phyloP scores from a whole-genome alignment of 1,140 invertebrate genomes.

The Drosophila kurseongensis region DNA sequence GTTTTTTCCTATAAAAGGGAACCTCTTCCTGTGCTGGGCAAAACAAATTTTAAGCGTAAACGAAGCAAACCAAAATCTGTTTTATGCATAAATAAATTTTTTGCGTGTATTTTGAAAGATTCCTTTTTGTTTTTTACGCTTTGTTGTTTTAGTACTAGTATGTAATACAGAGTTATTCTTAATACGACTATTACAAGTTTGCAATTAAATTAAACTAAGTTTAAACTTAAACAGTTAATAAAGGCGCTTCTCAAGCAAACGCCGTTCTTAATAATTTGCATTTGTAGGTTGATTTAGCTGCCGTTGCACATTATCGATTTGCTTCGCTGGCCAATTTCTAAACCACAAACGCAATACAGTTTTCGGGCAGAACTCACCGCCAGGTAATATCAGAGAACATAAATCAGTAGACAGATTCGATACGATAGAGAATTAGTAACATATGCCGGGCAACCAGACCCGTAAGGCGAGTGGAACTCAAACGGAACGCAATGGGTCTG shows the following conservation, averaged over 20 bases:
- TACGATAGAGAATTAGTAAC: conserved; percentile 66
- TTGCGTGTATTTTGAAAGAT: conserved; percentile 60
- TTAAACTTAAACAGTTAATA: conserved; percentile 75
- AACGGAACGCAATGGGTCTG: conserved; percentile 44
- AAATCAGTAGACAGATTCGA: conserved; percentile 63
- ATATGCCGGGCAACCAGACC: conserved; percentile 31
- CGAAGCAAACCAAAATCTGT: conserved; percentile 36
- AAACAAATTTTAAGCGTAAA: conserved; percentile 40
- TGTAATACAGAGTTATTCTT: conserved; percentile 75
- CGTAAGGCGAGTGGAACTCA: conserved; percentile 57
- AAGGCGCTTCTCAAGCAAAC: conserved; percentile 59
- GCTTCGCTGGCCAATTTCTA: conserved; percentile 11
- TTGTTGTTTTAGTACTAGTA: conserved; percentile 69
- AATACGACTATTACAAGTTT: conserved; percentile 62
- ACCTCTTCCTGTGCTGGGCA: conserved; percentile 17
- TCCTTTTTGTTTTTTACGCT: conserved; percentile 47
- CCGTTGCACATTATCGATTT: conserved; percentile 30
- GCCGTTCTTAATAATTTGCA: conserved; percentile 42
- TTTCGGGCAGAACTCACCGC: conserved; percentile 23
- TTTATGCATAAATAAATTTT: conserved; percentile 71
- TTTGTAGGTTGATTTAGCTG: conserved; percentile 16
- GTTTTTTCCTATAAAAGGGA: conserved; percentile 30
- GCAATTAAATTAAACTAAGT: conserved; percentile 73
- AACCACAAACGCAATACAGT: conserved; percentile 27
- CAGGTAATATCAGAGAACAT: conserved; percentile 69